Percentiles rank a stretch among this genome's conserved stretches.
These are phyloP conservation scores for Drosophila algonquin DNA, from an alignment of 2,888 invertebrate genomes.

Conservation along the genomic window DNA sequence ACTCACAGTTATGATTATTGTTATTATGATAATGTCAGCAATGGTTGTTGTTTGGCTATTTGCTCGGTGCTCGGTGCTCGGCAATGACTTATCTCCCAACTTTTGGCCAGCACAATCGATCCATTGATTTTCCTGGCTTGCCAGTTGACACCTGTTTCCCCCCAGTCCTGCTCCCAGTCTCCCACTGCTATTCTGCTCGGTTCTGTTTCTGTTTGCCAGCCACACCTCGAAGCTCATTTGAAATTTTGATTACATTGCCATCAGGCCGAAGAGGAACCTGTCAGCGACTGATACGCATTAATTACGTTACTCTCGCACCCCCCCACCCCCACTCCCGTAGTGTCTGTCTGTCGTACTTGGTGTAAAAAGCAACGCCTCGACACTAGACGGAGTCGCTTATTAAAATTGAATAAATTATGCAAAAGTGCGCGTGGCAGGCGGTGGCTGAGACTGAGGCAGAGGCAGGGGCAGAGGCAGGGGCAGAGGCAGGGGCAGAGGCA, in stretches of 20 bases:
- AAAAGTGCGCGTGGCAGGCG: constrained; percentile 55
- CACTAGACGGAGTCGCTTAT: constrained; percentile 55
- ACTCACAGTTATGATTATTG: constrained; percentile 74
- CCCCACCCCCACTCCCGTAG: background rate
- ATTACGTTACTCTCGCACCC: constrained; percentile 48
- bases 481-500: background rate
- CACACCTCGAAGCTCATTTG: constrained; percentile 58
- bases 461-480: background rate
- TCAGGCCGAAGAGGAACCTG: constrained; percentile 61
- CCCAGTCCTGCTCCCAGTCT: constrained; percentile 5
- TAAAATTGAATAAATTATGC: constrained; percentile 80
- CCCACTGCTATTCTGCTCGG: constrained; percentile 1
- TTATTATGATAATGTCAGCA: constrained; percentile 66
- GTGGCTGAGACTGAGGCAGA: background rate
- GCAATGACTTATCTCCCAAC: constrained; percentile 23
- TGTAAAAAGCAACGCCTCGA: constrained; percentile 62
- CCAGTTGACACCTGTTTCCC: constrained; percentile 43
- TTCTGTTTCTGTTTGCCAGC: constrained; percentile 1
- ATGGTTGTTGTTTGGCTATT: constrained; percentile 28
- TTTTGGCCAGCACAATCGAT: constrained; percentile 28
- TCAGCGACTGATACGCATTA: constrained; percentile 70
- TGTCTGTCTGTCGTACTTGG: constrained; percentile 26
- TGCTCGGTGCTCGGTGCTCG: constrained; percentile 26
- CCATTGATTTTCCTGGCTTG: constrained; percentile 35
- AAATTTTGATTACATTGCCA: constrained; percentile 73